Evolutionary conservation across 2,113 vertebrate genomes (phyloP).

Genomic region (Triplophysa dalaica): DNA sequence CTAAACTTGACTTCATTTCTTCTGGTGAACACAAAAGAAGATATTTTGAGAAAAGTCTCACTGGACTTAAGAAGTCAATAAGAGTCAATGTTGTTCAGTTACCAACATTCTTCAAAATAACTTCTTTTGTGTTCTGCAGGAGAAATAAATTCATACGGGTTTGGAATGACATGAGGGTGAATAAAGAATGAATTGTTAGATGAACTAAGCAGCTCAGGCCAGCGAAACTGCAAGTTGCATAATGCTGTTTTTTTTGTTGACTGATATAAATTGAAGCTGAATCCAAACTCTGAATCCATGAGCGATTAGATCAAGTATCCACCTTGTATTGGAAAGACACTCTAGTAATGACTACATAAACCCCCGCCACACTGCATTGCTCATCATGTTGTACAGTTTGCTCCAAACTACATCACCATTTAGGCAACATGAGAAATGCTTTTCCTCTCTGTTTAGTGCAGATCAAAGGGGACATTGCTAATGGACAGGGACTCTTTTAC

Average conservation of each 20-base stretch:
- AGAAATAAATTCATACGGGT: too few species aligned
- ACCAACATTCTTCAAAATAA: too few species aligned
- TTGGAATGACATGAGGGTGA: too few species aligned
- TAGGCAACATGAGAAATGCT: conserved; percentile 14
- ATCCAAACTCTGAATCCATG: conserved; percentile 66
- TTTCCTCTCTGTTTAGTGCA: conserved; percentile 37
- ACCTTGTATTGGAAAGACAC: conserved; percentile 46
- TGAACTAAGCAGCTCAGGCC: neutral
- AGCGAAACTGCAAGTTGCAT: neutral
- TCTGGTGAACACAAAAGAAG: too few species aligned
- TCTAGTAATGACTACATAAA: conserved; percentile 51
- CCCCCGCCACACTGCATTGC: conserved; percentile 47
- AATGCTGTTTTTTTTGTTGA: neutral
- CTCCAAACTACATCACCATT: conserved; percentile 20
- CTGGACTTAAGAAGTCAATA: too few species aligned
- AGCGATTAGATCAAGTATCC: conserved; percentile 67
- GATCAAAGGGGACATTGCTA: conserved; percentile 56
- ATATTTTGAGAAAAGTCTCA: too few species aligned
- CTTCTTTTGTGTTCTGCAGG: too few species aligned
- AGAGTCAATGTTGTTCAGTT: too few species aligned
- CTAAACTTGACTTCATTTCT: too few species aligned
- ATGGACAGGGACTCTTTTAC: conserved; percentile 7
- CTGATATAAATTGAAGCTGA: conserved; percentile 64
- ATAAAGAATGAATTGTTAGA: too few species aligned
- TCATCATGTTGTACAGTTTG: neutral